Percentiles rank a stretch among this genome's conserved stretches.
These are phyloP conservation scores for Lasioglossum morio DNA, from an alignment of 2,888 invertebrate genomes.

Conservation along the genomic window DNA sequence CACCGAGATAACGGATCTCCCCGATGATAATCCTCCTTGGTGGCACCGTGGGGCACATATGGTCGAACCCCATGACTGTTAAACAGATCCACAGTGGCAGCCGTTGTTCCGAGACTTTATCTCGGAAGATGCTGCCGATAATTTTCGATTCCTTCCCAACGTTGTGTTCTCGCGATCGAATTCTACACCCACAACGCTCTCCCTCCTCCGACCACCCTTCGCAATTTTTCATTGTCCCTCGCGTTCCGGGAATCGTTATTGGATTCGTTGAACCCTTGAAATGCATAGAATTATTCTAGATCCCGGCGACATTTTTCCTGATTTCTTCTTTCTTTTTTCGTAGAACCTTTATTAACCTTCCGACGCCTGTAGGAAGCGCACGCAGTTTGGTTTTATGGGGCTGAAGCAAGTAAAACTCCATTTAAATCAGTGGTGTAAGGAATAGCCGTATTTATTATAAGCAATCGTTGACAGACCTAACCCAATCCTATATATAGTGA, in stretches of 20 bases:
- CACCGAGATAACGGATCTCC: slow-evolving; percentile 83
- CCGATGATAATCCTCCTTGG: slow-evolving; percentile 81
- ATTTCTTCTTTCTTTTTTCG: neutral
- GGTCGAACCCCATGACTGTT: slow-evolving; percentile 75
- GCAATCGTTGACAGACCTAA: too few relatives aligned
- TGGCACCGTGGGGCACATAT: slow-evolving; percentile 76
- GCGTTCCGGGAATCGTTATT: neutral
- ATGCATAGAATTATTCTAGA: neutral
- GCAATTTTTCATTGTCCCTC: neutral
- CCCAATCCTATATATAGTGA: too few relatives aligned
- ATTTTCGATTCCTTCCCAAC: slow-evolving; percentile 34
- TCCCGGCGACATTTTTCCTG: neutral
- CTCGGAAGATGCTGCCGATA: slow-evolving; percentile 39
- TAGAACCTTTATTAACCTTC: neutral
- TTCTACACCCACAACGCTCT: neutral
- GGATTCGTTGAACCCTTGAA: neutral
- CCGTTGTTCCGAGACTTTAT: slow-evolving; percentile 44
- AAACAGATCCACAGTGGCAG: slow-evolving; percentile 64
- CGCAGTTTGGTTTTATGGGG: too few relatives aligned
- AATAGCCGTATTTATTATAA: too few relatives aligned
- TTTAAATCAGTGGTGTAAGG: too few relatives aligned
- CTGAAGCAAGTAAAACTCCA: too few relatives aligned
- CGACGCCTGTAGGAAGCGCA: neutral
- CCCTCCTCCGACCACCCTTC: too few relatives aligned
- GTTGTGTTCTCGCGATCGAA: neutral